These are phyloP conservation scores for Alloplasta piceator DNA, from an alignment of 2,888 invertebrate species.

Conservation along the genomic window DNA sequence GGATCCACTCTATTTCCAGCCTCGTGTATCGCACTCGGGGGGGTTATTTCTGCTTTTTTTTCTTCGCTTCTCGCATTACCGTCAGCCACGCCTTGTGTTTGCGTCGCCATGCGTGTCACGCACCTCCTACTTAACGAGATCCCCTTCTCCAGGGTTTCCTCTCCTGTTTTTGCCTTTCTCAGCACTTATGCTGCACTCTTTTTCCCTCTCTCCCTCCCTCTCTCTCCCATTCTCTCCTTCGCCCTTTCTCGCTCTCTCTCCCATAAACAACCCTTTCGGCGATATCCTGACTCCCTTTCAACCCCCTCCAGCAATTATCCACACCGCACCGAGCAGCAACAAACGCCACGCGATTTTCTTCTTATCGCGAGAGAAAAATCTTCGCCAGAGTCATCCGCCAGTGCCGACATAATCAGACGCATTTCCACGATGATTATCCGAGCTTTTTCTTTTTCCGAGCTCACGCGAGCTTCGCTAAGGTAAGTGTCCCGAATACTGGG, in stretches of 20 bases:
- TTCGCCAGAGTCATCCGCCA: background rate
- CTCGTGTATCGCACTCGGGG: conserved; percentile 50
- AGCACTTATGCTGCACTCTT: background rate
- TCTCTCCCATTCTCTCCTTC: conserved; percentile 15
- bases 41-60: conserved; percentile 20
- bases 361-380: conserved; percentile 13
- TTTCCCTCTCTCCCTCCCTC: conserved; percentile 43
- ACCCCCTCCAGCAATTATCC: conserved; percentile 3
- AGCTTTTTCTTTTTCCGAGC: no score
- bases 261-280: no score
- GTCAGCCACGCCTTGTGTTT: conserved; percentile 81
- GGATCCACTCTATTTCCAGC: conserved; percentile 46
- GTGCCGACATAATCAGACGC: no score
- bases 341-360: conserved; percentile 35
- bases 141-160: conserved; percentile 61
- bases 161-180: conserved; percentile 24
- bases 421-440: conserved; percentile 1
- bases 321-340: background rate
- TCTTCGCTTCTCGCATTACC: conserved; percentile 63
- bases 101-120: conserved; percentile 81
- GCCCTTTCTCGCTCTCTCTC: conserved; percentile 8
- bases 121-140: conserved; percentile 80
- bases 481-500: no score
- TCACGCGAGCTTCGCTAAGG: no score
- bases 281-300: no score